Percentiles rank a stretch among this genome's conserved stretches.
Conservation (phyloP, 2,113 vertebrate genomes). For the Notarius lentiginosus region DNA sequence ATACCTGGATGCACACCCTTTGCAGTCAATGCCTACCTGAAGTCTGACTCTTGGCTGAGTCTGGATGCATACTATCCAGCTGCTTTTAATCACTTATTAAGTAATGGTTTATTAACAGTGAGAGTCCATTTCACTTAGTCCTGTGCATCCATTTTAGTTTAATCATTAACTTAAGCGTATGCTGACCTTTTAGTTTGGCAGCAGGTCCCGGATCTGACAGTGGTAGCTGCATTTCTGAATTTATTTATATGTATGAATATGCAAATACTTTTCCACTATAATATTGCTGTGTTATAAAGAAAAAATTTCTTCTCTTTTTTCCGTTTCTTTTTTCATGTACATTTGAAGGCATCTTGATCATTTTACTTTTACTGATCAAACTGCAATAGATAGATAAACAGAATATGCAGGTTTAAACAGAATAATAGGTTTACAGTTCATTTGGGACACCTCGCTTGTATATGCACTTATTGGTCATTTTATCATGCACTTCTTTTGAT, state of each 20-base stretch:
- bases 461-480: not conserved
- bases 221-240: not conserved
- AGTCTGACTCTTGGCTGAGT: not conserved
- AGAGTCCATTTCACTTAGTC: not conserved
- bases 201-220: not conserved
- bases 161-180: not conserved
- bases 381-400: not conserved
- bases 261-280: not conserved
- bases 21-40: too few species aligned
- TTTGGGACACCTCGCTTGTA: not conserved
- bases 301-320: not conserved
- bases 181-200: not conserved
- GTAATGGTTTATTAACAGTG: not conserved
- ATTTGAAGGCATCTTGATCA: not conserved
- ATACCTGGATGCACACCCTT: too few species aligned
- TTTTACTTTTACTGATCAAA: not conserved
- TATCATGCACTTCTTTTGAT: not conserved
- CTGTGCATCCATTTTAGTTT: not conserved
- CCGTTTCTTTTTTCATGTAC: not conserved
- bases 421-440: not conserved
- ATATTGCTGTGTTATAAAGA: not conserved
- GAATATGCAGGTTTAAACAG: too few species aligned
- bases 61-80: not conserved
- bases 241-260: not conserved
- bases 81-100: not conserved